phyloP scores from a whole-genome alignment of 2,888 invertebrate species.

The Exephanes ischioxanthus region DNA sequence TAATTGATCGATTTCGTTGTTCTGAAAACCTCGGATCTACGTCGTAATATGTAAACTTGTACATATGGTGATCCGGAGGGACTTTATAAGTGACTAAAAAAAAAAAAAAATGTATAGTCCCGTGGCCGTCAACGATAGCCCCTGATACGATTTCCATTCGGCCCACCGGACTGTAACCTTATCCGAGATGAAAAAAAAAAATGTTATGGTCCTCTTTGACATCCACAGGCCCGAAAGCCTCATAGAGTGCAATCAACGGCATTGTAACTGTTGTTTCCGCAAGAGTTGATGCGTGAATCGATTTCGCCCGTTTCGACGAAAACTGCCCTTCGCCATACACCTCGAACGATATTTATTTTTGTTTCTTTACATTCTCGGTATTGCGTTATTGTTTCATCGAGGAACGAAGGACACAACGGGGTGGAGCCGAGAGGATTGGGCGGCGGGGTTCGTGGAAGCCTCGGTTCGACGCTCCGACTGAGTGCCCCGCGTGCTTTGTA shows the following conservation, averaged over 20 bases:
- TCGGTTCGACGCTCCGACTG: slow-evolving; percentile 18
- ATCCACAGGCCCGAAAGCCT: too few species aligned
- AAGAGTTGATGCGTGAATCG: neutral
- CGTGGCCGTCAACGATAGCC: too few species aligned
- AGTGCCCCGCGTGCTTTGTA: slow-evolving; percentile 2
- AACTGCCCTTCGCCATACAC: neutral
- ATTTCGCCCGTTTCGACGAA: neutral
- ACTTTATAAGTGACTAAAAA: too few species aligned
- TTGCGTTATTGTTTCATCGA: neutral
- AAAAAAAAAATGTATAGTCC: too few species aligned
- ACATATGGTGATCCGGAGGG: too few species aligned
- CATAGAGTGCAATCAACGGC: neutral
- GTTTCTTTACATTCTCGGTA: neutral
- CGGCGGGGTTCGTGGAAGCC: slow-evolving; percentile 20
- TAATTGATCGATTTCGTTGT: too few species aligned
- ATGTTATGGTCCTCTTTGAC: too few species aligned
- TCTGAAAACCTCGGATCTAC: too few species aligned
- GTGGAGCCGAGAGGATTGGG: neutral
- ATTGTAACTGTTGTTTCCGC: neutral
- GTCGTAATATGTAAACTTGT: too few species aligned
- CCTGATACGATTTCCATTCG: too few species aligned
- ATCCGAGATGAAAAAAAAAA: too few species aligned
- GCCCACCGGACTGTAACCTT: too few species aligned
- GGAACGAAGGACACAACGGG: neutral
- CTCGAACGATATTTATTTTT: neutral